Evolutionary conservation across 2,888 invertebrate species (phyloP).

Genomic region (Drosophila sordidula): DNA sequence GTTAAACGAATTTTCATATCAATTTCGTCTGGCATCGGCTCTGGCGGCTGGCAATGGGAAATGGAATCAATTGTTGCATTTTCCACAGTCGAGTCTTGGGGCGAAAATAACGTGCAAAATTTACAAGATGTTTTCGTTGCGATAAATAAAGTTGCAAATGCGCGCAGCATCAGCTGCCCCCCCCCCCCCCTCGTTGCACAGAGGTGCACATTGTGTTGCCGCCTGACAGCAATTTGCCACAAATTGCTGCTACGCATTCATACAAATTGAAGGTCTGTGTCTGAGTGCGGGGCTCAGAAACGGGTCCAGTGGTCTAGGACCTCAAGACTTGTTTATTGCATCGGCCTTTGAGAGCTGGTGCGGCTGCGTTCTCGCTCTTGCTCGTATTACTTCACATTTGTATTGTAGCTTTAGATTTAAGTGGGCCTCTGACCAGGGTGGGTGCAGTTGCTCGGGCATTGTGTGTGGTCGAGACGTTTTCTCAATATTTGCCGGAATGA

Average conservation of each 20-base stretch:
- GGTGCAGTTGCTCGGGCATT: slow-evolving; percentile 24
- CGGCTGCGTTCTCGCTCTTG: neutral
- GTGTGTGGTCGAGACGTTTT: slow-evolving; percentile 32
- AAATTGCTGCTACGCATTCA: slow-evolving; percentile 75
- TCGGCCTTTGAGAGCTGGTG: slow-evolving; percentile 25
- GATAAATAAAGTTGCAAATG: slow-evolving; percentile 81
- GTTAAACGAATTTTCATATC: slow-evolving; percentile 80
- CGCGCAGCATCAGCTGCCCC: slow-evolving; percentile 64
- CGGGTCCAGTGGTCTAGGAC: slow-evolving; percentile 61
- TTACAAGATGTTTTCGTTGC: slow-evolving; percentile 79
- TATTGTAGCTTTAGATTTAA: slow-evolving; percentile 30
- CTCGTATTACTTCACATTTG: slow-evolving; percentile 1
- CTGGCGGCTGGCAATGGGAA: slow-evolving; percentile 58
- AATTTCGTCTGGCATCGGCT: slow-evolving; percentile 51
- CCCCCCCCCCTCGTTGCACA: neutral
- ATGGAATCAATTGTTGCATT: slow-evolving; percentile 79
- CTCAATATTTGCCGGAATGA: slow-evolving; percentile 32
- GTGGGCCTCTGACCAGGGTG: slow-evolving; percentile 26
- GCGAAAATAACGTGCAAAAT: slow-evolving; percentile 76
- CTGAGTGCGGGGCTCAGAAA: slow-evolving; percentile 39
- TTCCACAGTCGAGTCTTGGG: slow-evolving; percentile 56
- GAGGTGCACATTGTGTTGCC: slow-evolving; percentile 47
- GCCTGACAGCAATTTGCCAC: slow-evolving; percentile 71
- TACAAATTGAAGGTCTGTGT: slow-evolving; percentile 63
- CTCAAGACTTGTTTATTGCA: slow-evolving; percentile 76